phyloP scores from a whole-genome alignment of 2,888 invertebrate genomes.

The Antitype chi region DNA sequence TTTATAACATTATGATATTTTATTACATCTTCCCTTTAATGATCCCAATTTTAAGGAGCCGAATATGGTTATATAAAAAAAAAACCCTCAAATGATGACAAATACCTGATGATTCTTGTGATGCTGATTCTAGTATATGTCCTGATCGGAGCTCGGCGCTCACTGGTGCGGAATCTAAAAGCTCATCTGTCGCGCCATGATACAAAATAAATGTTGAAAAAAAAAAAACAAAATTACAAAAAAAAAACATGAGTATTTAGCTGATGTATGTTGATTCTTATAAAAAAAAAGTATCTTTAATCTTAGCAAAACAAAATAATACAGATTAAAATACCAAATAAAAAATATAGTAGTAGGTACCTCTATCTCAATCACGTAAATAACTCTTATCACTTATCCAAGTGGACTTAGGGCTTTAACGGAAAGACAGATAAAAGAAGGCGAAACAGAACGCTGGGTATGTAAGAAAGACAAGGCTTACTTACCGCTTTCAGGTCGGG shows the following conservation, averaged over 20 bases:
- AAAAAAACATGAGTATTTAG: neutral
- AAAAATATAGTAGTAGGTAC: conserved; percentile 1
- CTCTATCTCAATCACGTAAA: conserved; percentile 4
- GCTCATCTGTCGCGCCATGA: conserved; percentile 44
- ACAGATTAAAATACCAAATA: too few species aligned
- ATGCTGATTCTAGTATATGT: conserved; percentile 22
- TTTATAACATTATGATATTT: neutral
- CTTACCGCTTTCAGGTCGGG: conserved; percentile 68
- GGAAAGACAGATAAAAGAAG: neutral
- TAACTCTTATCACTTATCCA: too few species aligned
- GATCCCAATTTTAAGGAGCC: neutral
- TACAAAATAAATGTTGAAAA: conserved; percentile 15
- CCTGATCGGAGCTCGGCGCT: conserved; percentile 53
- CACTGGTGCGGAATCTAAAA: conserved; percentile 41
- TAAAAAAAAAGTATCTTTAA: neutral
- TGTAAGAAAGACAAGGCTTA: neutral
- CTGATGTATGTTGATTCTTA: neutral
- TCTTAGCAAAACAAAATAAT: neutral
- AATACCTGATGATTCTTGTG: conserved; percentile 55
- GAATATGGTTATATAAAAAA: neutral
- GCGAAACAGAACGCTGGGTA: neutral
- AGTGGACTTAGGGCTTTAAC: neutral
- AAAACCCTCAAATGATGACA: neutral
- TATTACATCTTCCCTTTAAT: neutral
- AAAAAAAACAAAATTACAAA: conserved; percentile 5